phyloP scores from a whole-genome alignment of 2,888 invertebrate genomes.

The Therioaphis trifolii region DNA sequence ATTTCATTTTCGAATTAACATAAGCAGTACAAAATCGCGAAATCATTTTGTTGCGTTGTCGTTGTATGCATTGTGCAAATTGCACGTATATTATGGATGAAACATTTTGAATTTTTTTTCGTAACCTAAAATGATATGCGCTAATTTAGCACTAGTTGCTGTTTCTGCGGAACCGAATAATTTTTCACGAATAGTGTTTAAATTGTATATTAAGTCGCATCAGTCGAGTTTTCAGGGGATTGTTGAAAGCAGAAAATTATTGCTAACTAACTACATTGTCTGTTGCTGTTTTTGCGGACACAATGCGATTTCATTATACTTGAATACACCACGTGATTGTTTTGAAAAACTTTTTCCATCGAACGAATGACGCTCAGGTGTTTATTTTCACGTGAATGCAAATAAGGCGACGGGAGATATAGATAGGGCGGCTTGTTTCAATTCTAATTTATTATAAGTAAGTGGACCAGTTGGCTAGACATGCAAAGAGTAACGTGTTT shows the following conservation, averaged over 20 bases:
- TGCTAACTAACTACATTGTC: conserved; percentile 31
- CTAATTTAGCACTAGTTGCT: background rate
- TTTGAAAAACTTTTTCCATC: background rate
- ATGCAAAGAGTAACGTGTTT: too few species aligned
- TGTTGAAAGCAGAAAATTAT: background rate
- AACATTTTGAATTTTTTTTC: background rate
- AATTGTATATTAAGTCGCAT: background rate
- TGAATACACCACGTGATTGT: background rate
- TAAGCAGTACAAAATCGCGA: too few species aligned
- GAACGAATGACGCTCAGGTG: background rate
- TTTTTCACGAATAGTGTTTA: background rate
- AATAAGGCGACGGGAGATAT: background rate
- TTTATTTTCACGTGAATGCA: background rate
- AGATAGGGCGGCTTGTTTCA: too few species aligned
- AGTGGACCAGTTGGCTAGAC: too few species aligned
- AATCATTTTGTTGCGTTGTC: too few species aligned
- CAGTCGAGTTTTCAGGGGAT: background rate
- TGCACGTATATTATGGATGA: background rate
- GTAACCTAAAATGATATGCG: too few species aligned
- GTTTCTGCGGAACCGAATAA: background rate
- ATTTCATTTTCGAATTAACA: too few species aligned
- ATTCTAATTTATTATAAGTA: too few species aligned
- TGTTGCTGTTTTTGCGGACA: background rate
- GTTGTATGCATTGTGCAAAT: too few species aligned
- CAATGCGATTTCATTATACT: background rate